Evolutionary conservation across 2,888 invertebrate species (phyloP).

Genomic region (Axea sp.): DNA sequence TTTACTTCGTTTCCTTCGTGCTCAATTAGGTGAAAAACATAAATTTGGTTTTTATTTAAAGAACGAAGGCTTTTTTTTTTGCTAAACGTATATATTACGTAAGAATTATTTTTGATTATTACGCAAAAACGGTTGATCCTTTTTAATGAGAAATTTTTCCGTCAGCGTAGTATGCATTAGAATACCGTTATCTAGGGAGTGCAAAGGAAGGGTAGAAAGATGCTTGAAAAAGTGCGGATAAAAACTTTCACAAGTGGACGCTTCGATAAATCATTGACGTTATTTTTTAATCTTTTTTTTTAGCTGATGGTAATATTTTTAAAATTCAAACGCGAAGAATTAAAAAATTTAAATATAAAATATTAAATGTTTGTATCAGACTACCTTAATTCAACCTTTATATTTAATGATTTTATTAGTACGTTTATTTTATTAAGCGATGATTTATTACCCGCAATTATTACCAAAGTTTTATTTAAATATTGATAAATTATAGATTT

Average conservation of each 20-base stretch:
- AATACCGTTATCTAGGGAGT: constrained; percentile 47
- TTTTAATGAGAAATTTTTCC: constrained; percentile 41
- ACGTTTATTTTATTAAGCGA: too few species aligned
- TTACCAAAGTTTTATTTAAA: too few species aligned
- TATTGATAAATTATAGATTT: too few species aligned
- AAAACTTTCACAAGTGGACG: constrained; percentile 11
- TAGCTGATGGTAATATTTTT: too few species aligned
- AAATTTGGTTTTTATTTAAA: not conserved
- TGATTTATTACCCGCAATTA: too few species aligned
- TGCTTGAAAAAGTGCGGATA: constrained; percentile 18
- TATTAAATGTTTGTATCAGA: too few species aligned
- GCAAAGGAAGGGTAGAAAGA: constrained; percentile 33
- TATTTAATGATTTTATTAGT: too few species aligned
- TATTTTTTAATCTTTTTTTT: not conserved
- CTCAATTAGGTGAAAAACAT: not conserved
- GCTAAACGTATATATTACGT: not conserved
- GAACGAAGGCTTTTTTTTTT: constrained; percentile 1
- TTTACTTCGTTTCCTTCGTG: constrained; percentile 1
- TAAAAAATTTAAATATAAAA: too few species aligned
- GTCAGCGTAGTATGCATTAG: constrained; percentile 25
- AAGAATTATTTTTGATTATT: constrained; percentile 4
- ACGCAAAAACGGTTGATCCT: constrained; percentile 14
- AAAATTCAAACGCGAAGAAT: too few species aligned
- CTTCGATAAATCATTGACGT: not conserved
- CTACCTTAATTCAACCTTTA: too few species aligned